Base-by-base conservation (phyloP, 2,888 invertebrate genomes). In the Tetropium fuscum region DNA sequence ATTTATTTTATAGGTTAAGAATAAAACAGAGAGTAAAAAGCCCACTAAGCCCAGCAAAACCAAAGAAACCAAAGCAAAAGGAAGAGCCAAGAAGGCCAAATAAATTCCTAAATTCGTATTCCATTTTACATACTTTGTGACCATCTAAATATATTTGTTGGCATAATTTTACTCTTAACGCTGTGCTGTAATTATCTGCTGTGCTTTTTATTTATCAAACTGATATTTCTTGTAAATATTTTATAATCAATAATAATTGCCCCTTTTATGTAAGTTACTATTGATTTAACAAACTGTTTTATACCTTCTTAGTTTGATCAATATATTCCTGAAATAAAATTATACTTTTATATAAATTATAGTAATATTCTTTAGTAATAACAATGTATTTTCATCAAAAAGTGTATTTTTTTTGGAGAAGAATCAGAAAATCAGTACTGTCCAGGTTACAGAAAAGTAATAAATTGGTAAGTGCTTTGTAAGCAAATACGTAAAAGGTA, bases 381-480 rank as follows among this genome's bases (percentile, higher is more conserved):
- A 60, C 22, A 32, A 66, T 68, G 68, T 44, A 59, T 25, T 60
- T 68, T 18, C 40, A 43, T 13, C 63, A 64, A 48, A 68, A 61
- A 59, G 56, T 64, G n/a, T 8, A 22, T 3, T 51, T 55, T 30
- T 55, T 66, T 32, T 63, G 63, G 59, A 60, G 51, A 30, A 58
- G 63, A 49, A 45, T 60, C 18, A 7, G 45, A 2, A 49, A 51
- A 43, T 22, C 20, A 5, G 20, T 60, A 2, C 48, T 36, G 19
- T 32, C 10, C 8, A 60, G 54, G 30, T 44, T 41, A 10, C 47
- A 36, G 10, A 49, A 22, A 27, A 20, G 11, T 43, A 49, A 54
- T 3, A 57, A 43, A 56, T 18, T 15, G n/a, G 7, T 27, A 3
- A 30, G 27, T n/a, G 13, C 22, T 22, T n/a, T 2, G 11, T 41